Evolutionary conservation across 2,888 invertebrate species (phyloP).

Genomic region (Geophilus truncorum): DNA sequence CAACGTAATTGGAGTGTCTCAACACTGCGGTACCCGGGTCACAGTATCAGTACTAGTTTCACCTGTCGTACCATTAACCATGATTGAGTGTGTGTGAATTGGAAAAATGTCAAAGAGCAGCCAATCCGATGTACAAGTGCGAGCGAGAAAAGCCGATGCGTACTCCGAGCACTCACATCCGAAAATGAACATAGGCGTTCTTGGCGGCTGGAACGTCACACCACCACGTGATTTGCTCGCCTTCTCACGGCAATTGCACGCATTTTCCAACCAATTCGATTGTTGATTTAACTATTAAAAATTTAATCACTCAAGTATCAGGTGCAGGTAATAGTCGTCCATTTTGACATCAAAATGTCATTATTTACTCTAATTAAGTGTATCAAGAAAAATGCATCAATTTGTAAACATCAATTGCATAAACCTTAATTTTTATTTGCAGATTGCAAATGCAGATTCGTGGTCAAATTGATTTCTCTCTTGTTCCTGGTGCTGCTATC

Average conservation of each 20-base stretch:
- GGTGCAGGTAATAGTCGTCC: too few species aligned
- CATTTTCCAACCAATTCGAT: not conserved
- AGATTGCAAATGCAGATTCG: too few species aligned
- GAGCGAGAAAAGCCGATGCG: not conserved
- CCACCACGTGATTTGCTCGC: not conserved
- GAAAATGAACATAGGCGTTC: constrained; percentile 1
- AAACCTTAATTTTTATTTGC: not conserved
- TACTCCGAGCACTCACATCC: constrained; percentile 17
- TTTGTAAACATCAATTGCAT: too few species aligned
- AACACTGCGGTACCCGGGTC: not conserved
- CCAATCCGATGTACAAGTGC: not conserved
- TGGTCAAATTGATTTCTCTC: not conserved
- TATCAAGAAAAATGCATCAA: too few species aligned
- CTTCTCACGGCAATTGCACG: constrained; percentile 3
- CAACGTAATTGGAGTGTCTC: not conserved
- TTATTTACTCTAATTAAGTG: not conserved
- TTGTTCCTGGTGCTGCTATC: not conserved
- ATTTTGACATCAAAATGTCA: not conserved
- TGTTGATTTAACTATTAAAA: not conserved
- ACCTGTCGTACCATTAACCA: not conserved
- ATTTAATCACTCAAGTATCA: not conserved
- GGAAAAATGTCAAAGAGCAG: not conserved
- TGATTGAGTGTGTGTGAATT: not conserved
- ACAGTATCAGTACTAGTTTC: not conserved
- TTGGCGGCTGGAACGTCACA: not conserved